Base-by-base conservation (phyloP, 2,888 invertebrate species). In the Drosophila dives region DNA sequence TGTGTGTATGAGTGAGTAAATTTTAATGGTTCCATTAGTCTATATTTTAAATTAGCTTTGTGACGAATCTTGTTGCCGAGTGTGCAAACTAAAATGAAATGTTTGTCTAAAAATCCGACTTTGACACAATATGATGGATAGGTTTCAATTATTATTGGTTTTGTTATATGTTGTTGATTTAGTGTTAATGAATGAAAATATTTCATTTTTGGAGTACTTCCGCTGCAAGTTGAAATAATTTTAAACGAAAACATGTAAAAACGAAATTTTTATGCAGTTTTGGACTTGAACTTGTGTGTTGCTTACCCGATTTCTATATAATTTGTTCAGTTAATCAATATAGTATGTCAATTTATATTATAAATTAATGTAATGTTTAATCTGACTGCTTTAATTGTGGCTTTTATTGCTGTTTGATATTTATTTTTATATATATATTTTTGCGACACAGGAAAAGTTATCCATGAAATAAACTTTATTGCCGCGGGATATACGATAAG, bases 1-100 rank as follows among this genome's bases (percentile, higher is more conserved):
- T 29, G 29, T 29, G 29, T 29, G 29, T 29, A 5, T 29, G 29
- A 5, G 29, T 29, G 29, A 5, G 29, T 29, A 29, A 29, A 6
- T 29, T 29, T 26, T 48, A 63, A 59, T 66, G 51, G 51, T 67
- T 75, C 82, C 87, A 83, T 84, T 86, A 86, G 60, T 61, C 55
- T 56, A 58, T 61, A 66, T 40, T 38, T 48, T 42, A 59, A 81
- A 71, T 67, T 66, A 64, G 70, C 54, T 55, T 49, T 65, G 73
- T 77, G 78, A 73, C 74, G 62, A 63, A 29, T 73, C 63, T 63
- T 54, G 17, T 26, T 60, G 56, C 48, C 77, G 72, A 72, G 77
- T 77, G 77, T 58, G 61, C 72, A 77, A 64, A 51, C 62, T 59
- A 49, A 68, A 68, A 65, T 68, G 77, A 63, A 65, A 77, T 60